Base-by-base conservation (phyloP, 1,140 invertebrate species). In the Caenorhabditis elegans region DNA sequence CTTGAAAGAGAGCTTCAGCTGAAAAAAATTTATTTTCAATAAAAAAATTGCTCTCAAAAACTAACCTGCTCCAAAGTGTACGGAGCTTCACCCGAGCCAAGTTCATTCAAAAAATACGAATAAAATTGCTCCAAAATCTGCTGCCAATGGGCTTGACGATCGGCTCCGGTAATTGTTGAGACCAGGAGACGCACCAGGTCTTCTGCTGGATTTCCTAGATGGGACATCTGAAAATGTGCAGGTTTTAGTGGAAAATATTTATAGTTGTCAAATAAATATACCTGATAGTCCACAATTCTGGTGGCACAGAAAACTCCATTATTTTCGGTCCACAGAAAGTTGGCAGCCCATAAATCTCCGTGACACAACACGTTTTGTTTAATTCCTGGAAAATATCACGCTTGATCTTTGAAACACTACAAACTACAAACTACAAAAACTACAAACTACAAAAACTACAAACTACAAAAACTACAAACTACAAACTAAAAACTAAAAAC, bases 281-380 rank as follows among this genome's bases (percentile, higher is more conserved):
- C 60, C 60, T 70, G 60, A 39, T 70, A 70, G n/a, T 70, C 60
- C n/a, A 70, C 13, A 70, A 70, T 39, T 39, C 39, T 70, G 55
- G 28, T 8, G 15, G 28, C 55, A 8, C 3, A 60, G 17, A 34
- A 8, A 19, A 22, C 11, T 2, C 1, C n/a, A 8, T 70, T 13
- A 0, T 70, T 22, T 22, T 26, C 19, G 0, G 2, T 8, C 34
- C 34, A 70, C 34, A 70, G n/a, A 24, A 39, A 39, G 13, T 70
- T 70, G 17, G 60, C 60, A 39, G 60, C n/a, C 60, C 60, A 70
- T 3, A 70, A n/a, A 26, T 70, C 60, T 17, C 60, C 60, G 22
- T 70, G 60, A 70, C 28, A 24, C 0, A 70, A 24, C 11, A 70
- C 60, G 3, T 70, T 31, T 39, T 22, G 34, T 3, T 1, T 1